Base-by-base conservation (phyloP, 2,888 invertebrate species). In the Tethea ocularis region DNA sequence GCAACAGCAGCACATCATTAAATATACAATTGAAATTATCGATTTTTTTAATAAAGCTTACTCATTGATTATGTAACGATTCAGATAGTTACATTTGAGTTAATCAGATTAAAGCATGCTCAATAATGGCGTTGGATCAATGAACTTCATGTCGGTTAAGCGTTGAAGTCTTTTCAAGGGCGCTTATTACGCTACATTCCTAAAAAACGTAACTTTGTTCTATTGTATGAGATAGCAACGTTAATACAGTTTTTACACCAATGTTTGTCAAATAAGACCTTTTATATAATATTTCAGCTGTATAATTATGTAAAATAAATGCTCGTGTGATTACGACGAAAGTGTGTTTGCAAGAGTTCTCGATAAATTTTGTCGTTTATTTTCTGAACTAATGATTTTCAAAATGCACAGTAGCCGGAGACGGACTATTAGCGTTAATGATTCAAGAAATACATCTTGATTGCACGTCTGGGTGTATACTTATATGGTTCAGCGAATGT, bases 131-230 rank as follows among this genome's bases (percentile, higher is more conserved):
- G 61, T 55, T 76, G 72, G 88, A 82, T 84, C 89, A 87, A 78
- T 86, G 87, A 88, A 85, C 88, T 78, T 80, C 69, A 79, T 74
- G 80, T 83, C 79, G 80, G 82, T 80, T 77, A 83, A 83, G 87
- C 90, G 90, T 89, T 89, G 91, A 90, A 87, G 88, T 90, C 88
- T 90, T 89, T 89, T 90, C 89, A 90, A 91, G 91, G 91, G 88
- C 91, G 87, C 84, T 82, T 83, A 80, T 82, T 83, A 78, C 79
- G 77, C 77, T 77, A 81, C 75, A 73, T 72, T 75, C 71, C 69
- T 76, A 82, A 84, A 86, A 82, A 75, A 77, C 61, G 60, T 63
- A 61, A 69, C 29, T 41, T 51, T 52, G 56, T 52, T 53, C 56
- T 51, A 58, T 46, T 53, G 57, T 26, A 53, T 54, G 70, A 61